phyloP scores from a whole-genome alignment of 2,113 vertebrate genomes.

The Vidua chalybeata region DNA sequence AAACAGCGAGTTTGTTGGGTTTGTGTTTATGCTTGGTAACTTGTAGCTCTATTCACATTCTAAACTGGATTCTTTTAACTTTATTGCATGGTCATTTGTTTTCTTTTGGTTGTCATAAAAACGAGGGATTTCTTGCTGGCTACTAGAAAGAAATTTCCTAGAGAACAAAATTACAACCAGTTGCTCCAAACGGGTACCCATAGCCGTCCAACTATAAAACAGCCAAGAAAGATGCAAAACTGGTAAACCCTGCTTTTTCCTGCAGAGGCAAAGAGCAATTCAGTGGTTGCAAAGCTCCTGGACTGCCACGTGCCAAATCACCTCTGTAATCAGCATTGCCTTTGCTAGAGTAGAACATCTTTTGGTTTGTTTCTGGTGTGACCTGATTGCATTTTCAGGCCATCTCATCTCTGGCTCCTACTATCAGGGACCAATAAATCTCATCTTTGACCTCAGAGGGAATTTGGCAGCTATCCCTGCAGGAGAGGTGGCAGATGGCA shows the following conservation, averaged over 20 bases:
- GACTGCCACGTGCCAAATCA: not conserved
- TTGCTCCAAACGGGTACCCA: not conserved
- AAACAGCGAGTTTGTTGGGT: slow-evolving; percentile 63
- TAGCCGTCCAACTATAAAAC: not conserved
- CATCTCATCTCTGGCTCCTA: not conserved
- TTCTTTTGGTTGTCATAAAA: slow-evolving; percentile 81
- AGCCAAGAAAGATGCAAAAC: not conserved
- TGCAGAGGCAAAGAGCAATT: not conserved
- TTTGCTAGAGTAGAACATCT: not conserved
- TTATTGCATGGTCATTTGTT: slow-evolving; percentile 45
- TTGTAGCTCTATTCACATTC: slow-evolving; percentile 76
- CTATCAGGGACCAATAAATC: not conserved
- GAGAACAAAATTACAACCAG: slow-evolving; percentile 6
- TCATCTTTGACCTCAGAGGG: not conserved
- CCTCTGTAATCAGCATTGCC: not conserved
- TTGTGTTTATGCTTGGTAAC: slow-evolving; percentile 81
- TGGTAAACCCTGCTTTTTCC: not conserved
- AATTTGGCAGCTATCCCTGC: not conserved
- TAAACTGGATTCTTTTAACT: slow-evolving; percentile 72
- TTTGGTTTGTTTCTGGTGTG: not conserved
- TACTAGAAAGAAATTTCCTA: not conserved
- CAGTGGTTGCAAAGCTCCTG: not conserved
- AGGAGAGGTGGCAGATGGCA: not conserved
- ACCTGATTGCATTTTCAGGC: not conserved
- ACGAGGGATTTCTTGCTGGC: slow-evolving; percentile 74